Base-by-base conservation (phyloP, 2,888 invertebrate species). In the Heliconius ethilla region DNA sequence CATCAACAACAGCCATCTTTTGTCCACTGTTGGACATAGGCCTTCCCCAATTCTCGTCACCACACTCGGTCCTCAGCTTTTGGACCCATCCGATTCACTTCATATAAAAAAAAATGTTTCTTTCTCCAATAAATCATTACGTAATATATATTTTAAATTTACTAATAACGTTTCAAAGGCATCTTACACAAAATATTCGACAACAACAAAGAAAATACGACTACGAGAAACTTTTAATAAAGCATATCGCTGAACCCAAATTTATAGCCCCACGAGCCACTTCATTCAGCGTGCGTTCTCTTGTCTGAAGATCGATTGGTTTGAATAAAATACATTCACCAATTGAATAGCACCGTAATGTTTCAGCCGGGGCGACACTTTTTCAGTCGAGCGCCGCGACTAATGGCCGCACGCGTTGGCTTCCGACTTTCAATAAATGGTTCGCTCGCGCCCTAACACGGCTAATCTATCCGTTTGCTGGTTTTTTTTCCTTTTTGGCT, bases 261-360 rank as follows among this genome's bases (percentile, higher is more conserved):
- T 93, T 92, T 92, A 94, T 92, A 86, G 91, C 86, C 92, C 88
- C 92, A 86, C 84, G 93, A 92, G 93, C 90, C 91, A 90, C 89
- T 92, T 88, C 87, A 90, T 91, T 92, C 91, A 81, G 87, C 85
- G 90, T 91, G 91, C 91, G 91, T 93, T 92, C 92, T 91, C 92
- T 92, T 92, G 91, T 88, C 88, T 88, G 84, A 86, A 93, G 93
- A 93, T 93, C 92, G 93, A 94, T 93, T 90, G 92, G 90, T 84
- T 85, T 86, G 90, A 92, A 93, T 93, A 92, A 94, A 93, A 93
- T 92, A 92, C 91, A 91, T 91, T 91, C 89, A 85, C 88, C 91
- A 93, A 93, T 93, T 92, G 92, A 92, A 93, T 90, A 90, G 90
- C 89, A 85, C 87, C 88, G 90, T 90, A 90, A 93, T 92, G 92